A percentile compares a stretch with the other conserved stretches of the same genome.
phyloP scores from a whole-genome alignment of 1,140 invertebrate species.

The Venturia canescens region DNA sequence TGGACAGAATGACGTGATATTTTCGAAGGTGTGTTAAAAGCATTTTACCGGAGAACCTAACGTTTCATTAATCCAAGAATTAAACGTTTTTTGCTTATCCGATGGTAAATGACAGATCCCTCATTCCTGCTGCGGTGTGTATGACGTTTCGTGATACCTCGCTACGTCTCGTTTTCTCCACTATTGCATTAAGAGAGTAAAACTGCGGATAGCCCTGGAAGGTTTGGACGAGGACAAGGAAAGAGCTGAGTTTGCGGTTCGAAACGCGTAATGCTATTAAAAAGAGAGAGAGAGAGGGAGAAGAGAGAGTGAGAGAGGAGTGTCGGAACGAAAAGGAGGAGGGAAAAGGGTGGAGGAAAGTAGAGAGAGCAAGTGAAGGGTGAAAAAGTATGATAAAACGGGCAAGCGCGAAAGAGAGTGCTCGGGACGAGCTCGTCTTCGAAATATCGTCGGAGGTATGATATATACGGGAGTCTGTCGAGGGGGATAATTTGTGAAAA shows the following conservation, averaged over 20 bases:
- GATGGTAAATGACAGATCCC: background rate
- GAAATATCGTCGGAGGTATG: slow-evolving; percentile 36
- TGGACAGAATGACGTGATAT: no score
- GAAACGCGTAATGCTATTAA: slow-evolving; percentile 61
- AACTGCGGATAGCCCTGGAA: slow-evolving; percentile 29
- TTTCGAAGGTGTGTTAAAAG: no score
- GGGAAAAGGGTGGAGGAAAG: slow-evolving; percentile 1
- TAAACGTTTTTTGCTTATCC: background rate
- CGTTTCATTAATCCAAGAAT: background rate
- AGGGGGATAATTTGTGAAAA: slow-evolving; percentile 39
- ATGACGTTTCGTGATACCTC: background rate
- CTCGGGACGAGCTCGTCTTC: slow-evolving; percentile 28
- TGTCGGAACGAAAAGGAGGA: slow-evolving; percentile 33
- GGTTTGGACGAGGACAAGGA: slow-evolving; percentile 10
- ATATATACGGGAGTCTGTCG: background rate
- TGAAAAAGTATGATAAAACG: slow-evolving; percentile 31
- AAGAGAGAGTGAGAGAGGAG: background rate
- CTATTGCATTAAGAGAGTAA: slow-evolving; percentile 53
- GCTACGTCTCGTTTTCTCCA: background rate
- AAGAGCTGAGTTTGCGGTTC: slow-evolving; percentile 53
- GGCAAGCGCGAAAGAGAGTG: background rate
- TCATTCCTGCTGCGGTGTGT: background rate
- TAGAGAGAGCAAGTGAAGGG: slow-evolving; percentile 37
- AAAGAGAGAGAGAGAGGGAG: slow-evolving; percentile 37
- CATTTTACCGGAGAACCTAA: background rate